Evolutionary conservation across 2,113 vertebrate genomes (phyloP).

Genomic region (Ranitomeya imitator): DNA sequence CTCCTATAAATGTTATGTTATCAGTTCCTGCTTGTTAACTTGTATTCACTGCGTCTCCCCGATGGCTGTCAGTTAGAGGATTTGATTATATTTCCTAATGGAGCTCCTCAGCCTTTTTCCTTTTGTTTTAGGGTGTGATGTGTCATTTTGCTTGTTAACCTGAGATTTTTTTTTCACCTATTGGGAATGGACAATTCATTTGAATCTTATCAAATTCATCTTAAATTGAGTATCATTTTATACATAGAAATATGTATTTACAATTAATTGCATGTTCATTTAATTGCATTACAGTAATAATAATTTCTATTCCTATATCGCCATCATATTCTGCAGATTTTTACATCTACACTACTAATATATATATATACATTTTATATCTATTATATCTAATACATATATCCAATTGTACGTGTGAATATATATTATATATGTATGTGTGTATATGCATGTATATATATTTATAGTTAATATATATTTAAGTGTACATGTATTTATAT

Average conservation of each 20-base stretch:
- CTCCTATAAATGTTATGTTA: slow-evolving; percentile 90
- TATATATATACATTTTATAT: too few species aligned
- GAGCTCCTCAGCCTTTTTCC: slow-evolving; percentile 67
- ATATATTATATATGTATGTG: not conserved
- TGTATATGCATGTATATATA: too few species aligned
- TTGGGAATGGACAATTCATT: not conserved
- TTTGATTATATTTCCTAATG: slow-evolving; percentile 77
- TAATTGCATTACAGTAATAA: too few species aligned
- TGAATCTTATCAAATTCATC: not conserved
- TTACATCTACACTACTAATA: too few species aligned
- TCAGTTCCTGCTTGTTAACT: slow-evolving; percentile 85
- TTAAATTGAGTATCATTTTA: not conserved
- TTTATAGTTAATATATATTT: too few species aligned
- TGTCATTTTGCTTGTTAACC: slow-evolving; percentile 65
- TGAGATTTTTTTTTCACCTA: slow-evolving; percentile 62
- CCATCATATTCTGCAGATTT: too few species aligned
- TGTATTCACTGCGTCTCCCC: slow-evolving; percentile 84
- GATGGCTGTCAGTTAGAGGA: slow-evolving; percentile 79
- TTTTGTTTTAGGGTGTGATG: slow-evolving; percentile 65
- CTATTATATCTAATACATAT: too few species aligned
- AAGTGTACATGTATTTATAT: too few species aligned
- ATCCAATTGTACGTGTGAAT: not conserved
- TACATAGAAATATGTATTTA: too few species aligned
- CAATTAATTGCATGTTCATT: too few species aligned
- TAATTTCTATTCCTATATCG: too few species aligned